These are phyloP conservation scores for Arnoldichthys spilopterus DNA, from an alignment of 2,797 vertebrate species.

Conservation along the genomic window DNA sequence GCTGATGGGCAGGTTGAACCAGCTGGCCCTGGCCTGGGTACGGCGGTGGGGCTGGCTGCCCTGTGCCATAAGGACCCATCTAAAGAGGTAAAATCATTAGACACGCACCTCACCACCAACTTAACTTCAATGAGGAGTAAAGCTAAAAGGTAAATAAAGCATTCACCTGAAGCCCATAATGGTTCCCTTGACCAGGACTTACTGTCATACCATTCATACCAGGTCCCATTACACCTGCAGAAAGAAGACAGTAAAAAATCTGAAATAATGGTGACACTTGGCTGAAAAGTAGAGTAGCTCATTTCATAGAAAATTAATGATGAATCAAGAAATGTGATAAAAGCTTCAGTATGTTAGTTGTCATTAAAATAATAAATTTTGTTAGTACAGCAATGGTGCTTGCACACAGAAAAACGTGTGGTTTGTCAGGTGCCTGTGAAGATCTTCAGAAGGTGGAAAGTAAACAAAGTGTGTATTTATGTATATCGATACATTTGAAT, in stretches of 20 bases:
- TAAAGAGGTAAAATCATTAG: conserved; percentile 61
- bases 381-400: background rate
- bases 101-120: background rate
- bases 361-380: background rate
- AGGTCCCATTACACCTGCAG: conserved; percentile 75
- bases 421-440: background rate
- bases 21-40: conserved; percentile 91
- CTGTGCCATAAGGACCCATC: conserved; percentile 90
- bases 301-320: background rate
- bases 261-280: background rate
- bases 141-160: conserved; percentile 1
- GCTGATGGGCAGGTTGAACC: conserved; percentile 86
- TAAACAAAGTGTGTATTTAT: background rate
- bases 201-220: conserved; percentile 92
- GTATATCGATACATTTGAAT: background rate
- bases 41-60: conserved; percentile 93
- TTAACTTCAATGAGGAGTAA: background rate
- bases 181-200: conserved; percentile 85
- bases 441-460: background rate
- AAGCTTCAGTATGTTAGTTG: background rate
- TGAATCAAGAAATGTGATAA: background rate
- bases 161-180: conserved; percentile 91
- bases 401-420: background rate
- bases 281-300: background rate
- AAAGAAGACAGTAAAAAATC: conserved; percentile 17